Evolutionary conservation across 2,888 invertebrate species (phyloP).

Genomic region (Cordilura impudica): DNA sequence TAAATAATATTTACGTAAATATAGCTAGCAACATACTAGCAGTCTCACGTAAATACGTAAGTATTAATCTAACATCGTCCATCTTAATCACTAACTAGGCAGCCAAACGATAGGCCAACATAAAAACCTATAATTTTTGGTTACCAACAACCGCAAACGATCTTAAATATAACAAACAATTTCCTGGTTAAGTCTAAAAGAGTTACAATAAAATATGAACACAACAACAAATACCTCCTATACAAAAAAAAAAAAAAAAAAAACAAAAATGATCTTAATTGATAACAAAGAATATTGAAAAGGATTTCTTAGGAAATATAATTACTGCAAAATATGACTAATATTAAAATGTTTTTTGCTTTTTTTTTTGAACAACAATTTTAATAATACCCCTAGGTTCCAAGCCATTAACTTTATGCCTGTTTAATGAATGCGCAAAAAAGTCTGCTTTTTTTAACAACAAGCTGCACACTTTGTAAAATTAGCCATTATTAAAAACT

Average conservation of each 20-base stretch:
- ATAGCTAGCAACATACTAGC: neutral
- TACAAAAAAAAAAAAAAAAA: neutral
- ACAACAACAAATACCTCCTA: neutral
- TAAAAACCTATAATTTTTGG: slow-evolving; percentile 30
- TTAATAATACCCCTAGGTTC: slow-evolving; percentile 49
- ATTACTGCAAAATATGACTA: slow-evolving; percentile 22
- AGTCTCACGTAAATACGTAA: neutral
- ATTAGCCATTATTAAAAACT: slow-evolving; percentile 37
- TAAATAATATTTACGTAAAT: slow-evolving; percentile 22
- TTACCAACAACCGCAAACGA: neutral
- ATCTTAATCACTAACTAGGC: slow-evolving; percentile 23
- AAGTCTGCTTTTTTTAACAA: neutral
- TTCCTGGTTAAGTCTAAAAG: slow-evolving; percentile 40
- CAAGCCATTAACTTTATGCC: slow-evolving; percentile 48
- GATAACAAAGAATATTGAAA: slow-evolving; percentile 36
- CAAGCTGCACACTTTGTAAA: neutral
- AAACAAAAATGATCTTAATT: neutral
- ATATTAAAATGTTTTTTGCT: slow-evolving; percentile 4
- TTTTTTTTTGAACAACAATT: slow-evolving; percentile 1
- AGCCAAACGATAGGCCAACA: slow-evolving; percentile 12
- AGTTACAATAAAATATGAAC: neutral
- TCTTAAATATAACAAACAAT: slow-evolving; percentile 16
- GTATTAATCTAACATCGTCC: slow-evolving; percentile 25
- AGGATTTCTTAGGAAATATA: slow-evolving; percentile 52
- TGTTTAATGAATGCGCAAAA: neutral